These are phyloP conservation scores for Lacanobia wlatinum DNA, from an alignment of 2,888 invertebrate genomes.

Conservation along the genomic window DNA sequence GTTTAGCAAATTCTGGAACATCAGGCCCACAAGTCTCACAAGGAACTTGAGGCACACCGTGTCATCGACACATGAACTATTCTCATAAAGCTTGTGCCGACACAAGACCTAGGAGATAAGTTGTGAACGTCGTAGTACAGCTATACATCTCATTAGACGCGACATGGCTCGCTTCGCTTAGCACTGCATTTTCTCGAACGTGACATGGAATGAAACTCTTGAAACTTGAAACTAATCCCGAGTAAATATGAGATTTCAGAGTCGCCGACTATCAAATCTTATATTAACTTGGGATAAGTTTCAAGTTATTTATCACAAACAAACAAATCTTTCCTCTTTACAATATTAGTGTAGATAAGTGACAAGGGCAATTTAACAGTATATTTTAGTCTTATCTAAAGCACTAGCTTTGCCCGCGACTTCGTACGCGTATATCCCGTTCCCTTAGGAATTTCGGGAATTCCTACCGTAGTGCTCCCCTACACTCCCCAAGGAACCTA, in stretches of 20 bases:
- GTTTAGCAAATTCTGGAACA: not conserved
- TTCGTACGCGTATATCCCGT: too few relatives aligned
- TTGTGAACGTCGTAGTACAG: not conserved
- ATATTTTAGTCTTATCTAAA: too few relatives aligned
- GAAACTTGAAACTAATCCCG: constrained; percentile 15
- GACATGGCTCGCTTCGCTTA: constrained; percentile 13
- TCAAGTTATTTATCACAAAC: too few relatives aligned
- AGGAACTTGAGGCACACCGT: not conserved
- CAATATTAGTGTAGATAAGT: too few relatives aligned
- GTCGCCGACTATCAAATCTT: too few relatives aligned
- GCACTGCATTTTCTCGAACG: constrained; percentile 1
- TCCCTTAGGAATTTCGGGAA: too few relatives aligned
- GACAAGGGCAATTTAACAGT: too few relatives aligned
- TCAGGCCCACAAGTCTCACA: not conserved
- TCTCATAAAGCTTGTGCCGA: not conserved
- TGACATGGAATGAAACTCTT: constrained; percentile 5
- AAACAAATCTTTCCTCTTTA: too few relatives aligned
- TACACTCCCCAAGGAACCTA: too few relatives aligned
- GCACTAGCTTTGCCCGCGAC: too few relatives aligned
- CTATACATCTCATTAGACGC: constrained; percentile 38
- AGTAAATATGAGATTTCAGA: constrained; percentile 5
- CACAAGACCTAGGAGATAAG: not conserved
- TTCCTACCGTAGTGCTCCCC: too few relatives aligned
- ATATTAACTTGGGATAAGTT: too few relatives aligned
- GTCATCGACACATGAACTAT: not conserved